Conservation (phyloP, 92 coral and sea anemone genomes). For the Porites rus region DNA sequence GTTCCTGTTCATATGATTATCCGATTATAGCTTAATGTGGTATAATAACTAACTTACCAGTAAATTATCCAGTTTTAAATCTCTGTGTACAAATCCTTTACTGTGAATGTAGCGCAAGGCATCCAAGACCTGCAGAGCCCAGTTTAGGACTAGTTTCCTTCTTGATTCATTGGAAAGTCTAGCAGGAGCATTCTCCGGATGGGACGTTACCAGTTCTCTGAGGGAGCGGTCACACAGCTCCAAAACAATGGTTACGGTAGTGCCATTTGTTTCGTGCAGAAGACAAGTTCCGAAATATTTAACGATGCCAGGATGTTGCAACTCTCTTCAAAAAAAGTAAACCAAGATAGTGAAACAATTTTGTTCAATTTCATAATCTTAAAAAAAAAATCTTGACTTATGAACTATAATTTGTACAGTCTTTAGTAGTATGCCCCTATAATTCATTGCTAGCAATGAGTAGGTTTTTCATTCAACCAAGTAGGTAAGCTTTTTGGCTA, state of each 20-base stretch:
- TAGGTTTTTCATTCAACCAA: no score
- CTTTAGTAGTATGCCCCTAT: no score
- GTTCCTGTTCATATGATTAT: background rate
- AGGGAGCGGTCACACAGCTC: constrained; percentile 23
- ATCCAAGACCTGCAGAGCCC: constrained; percentile 16
- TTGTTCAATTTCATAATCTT: no score
- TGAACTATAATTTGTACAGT: no score
- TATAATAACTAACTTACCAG: background rate
- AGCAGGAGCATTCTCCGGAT: constrained; percentile 11
- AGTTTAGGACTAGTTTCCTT: background rate
- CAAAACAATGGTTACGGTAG: background rate
- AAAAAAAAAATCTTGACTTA: no score
- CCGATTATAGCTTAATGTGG: background rate
- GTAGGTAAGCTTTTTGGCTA: no score
- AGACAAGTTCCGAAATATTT: constrained; percentile 22
- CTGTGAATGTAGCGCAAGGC: constrained; percentile 16
- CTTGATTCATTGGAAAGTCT: background rate
- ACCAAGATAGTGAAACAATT: background rate
- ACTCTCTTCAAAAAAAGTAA: background rate
- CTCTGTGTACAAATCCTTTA: constrained; percentile 21
- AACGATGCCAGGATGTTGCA: constrained; percentile 16
- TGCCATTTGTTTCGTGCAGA: background rate
- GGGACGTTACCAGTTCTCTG: background rate
- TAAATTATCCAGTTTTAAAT: constrained; percentile 24
- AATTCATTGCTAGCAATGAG: no score